These are phyloP conservation scores for Aphelocoma californica DNA, from an alignment of 2,797 vertebrate species.

Conservation along the genomic window DNA sequence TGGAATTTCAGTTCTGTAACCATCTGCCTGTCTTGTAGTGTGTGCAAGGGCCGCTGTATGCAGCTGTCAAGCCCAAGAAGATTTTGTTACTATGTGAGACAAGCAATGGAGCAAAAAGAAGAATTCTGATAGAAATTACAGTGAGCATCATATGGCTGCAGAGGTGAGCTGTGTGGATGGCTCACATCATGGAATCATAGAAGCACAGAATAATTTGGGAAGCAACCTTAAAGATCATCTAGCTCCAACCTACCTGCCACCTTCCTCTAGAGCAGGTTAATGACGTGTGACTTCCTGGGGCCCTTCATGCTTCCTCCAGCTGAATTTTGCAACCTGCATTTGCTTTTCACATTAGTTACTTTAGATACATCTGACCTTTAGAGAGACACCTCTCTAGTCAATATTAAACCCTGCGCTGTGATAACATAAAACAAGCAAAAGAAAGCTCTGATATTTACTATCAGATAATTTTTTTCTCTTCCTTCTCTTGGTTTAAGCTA, in stretches of 20 bases:
- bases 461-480: background rate
- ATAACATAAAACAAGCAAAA: background rate
- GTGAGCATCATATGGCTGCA: background rate
- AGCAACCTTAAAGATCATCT: background rate
- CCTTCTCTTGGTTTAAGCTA: background rate
- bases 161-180: background rate
- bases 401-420: background rate
- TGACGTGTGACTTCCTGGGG: background rate
- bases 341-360: background rate
- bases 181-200: background rate
- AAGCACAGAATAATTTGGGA: background rate
- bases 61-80: background rate
- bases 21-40: background rate
- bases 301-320: background rate
- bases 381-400: background rate
- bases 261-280: background rate
- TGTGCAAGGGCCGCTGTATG: fast-evolving
- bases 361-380: background rate
- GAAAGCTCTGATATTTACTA: background rate
- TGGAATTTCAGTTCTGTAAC: background rate
- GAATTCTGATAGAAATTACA: background rate
- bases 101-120: background rate
- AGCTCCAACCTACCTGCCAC: background rate
- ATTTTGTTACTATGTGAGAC: background rate
- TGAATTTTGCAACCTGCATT: background rate